A percentile compares a stretch with the other conserved stretches of the same genome.
Evolutionary conservation across 2,888 invertebrate genomes (phyloP).

Genomic region (Drosophila subsilvestris): DNA sequence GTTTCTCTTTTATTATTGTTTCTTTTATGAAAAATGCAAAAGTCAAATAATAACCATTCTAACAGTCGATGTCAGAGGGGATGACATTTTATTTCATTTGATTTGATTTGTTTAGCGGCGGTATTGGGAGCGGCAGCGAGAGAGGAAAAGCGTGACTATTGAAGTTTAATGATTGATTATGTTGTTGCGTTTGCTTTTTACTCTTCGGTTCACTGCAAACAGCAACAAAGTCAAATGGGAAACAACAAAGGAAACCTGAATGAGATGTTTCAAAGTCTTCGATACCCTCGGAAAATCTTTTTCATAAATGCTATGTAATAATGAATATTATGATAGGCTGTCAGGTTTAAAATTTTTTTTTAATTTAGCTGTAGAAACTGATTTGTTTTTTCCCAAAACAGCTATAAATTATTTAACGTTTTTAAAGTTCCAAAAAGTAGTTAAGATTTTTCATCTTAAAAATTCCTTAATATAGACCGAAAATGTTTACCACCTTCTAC

Average conservation of each 20-base stretch:
- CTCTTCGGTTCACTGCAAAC: conserved; percentile 27
- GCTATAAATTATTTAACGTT: too few species aligned
- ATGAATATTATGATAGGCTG: neutral
- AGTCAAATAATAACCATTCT: conserved; percentile 59
- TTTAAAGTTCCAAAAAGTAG: too few species aligned
- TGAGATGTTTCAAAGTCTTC: neutral
- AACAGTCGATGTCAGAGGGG: conserved; percentile 12
- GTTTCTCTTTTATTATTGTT: conserved; percentile 30
- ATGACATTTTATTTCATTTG: conserved; percentile 54
- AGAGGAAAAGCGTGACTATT: conserved; percentile 35
- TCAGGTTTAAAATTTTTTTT: too few species aligned
- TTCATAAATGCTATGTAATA: neutral
- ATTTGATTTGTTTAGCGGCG: conserved; percentile 54
- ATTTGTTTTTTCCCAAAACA: too few species aligned
- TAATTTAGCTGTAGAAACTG: too few species aligned
- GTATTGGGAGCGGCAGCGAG: conserved; percentile 16
- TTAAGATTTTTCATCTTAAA: too few species aligned
- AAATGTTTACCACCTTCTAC: neutral
- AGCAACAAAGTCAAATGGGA: conserved; percentile 15
- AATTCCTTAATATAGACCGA: neutral
- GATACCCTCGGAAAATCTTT: neutral
- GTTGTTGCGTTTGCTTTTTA: conserved; percentile 6
- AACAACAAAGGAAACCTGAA: neutral
- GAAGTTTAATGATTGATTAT: conserved; percentile 71
- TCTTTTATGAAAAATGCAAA: conserved; percentile 64